These are phyloP conservation scores for Lindbergichthys nudifrons DNA, from an alignment of 2,797 vertebrate genomes.

Conservation along the genomic window DNA sequence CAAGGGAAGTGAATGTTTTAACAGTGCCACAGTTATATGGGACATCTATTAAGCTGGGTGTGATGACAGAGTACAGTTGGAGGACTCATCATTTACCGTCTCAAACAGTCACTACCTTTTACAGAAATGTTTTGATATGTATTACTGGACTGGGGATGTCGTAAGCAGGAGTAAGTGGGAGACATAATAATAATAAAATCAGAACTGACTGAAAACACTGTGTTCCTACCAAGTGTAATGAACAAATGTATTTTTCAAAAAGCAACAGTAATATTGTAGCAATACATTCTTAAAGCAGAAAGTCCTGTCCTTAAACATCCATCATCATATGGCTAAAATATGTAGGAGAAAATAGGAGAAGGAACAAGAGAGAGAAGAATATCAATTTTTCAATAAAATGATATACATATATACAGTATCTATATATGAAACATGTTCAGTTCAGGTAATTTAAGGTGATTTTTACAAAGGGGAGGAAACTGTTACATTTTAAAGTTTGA, in stretches of 20 bases:
- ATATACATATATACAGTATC: no score
- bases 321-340: neutral
- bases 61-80: neutral
- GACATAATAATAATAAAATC: neutral
- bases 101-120: neutral
- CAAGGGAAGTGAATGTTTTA: neutral
- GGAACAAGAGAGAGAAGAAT: neutral
- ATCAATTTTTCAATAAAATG: neutral
- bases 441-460: conserved; percentile 29
- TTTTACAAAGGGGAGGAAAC: neutral
- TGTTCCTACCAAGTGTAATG: neutral
- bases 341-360: neutral
- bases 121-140: neutral
- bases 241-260: conserved; percentile 7
- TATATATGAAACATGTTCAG: neutral
- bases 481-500: conserved; percentile 7
- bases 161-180: neutral
- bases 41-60: neutral
- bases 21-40: no score
- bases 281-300: neutral
- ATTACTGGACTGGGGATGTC: neutral
- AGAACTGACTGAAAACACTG: neutral
- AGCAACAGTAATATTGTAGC: neutral
- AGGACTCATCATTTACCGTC: neutral
- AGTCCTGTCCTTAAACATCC: neutral